These are phyloP conservation scores for Pampusana beccarii DNA, from an alignment of 2,113 vertebrate species.

Conservation along the genomic window DNA sequence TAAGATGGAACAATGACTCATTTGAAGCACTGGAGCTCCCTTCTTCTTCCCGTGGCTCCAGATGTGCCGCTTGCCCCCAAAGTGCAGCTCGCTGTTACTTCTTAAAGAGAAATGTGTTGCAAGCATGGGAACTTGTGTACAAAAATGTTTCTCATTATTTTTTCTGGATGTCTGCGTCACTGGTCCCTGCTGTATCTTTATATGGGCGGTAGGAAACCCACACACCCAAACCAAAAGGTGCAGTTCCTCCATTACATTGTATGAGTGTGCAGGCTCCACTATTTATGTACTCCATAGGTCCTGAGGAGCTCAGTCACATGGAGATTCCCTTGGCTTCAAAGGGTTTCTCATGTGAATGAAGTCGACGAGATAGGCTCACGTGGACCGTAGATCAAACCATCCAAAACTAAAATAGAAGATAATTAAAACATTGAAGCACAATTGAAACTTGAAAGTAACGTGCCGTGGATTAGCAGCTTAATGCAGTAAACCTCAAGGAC, in stretches of 20 bases:
- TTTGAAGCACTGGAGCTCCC: neutral
- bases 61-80: neutral
- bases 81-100: neutral
- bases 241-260: neutral
- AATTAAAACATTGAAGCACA: neutral
- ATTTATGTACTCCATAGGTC: neutral
- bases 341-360: neutral
- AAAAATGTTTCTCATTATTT: neutral
- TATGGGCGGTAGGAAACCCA: neutral
- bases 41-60: neutral
- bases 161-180: neutral
- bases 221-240: neutral
- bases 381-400: neutral
- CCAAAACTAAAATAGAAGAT: neutral
- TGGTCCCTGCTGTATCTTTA: neutral
- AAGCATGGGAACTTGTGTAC: neutral
- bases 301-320: neutral
- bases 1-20: slow-evolving; percentile 15
- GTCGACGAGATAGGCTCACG: neutral
- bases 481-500: neutral
- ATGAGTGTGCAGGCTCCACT: neutral
- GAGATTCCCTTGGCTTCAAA: neutral
- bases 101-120: neutral
- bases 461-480: neutral
- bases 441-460: neutral